These are phyloP conservation scores for Pseudopodoces humilis DNA, from an alignment of 2,113 vertebrate genomes.

Conservation along the genomic window DNA sequence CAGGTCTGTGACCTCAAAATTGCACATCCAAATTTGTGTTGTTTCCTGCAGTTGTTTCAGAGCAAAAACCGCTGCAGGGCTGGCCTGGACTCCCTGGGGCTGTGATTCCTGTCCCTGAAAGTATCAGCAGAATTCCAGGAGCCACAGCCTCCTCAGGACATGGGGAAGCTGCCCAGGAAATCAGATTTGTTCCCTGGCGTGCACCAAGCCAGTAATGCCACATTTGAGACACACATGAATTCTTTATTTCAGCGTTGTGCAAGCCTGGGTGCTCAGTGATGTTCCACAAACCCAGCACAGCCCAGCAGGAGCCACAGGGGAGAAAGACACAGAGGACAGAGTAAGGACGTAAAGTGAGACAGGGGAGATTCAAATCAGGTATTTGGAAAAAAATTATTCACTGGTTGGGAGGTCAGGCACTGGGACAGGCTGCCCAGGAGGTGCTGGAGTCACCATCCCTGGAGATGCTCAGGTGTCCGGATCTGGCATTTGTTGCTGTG, in stretches of 20 bases:
- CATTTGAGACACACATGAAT: too few relatives aligned
- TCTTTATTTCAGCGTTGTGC: neutral
- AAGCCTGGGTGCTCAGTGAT: too few relatives aligned
- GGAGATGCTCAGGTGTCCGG: neutral
- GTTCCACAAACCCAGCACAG: neutral
- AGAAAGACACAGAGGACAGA: rapidly evolving
- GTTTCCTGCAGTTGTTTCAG: neutral
- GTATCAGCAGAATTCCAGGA: neutral
- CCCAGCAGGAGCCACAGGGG: neutral
- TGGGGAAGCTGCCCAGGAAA: neutral
- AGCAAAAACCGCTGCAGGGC: neutral
- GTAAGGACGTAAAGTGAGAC: rapidly evolving
- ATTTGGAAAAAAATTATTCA: rapidly evolving
- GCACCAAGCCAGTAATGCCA: neutral
- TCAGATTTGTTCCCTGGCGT: rapidly evolving
- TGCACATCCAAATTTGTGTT: neutral
- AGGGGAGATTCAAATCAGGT: too few relatives aligned
- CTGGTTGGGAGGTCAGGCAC: neutral
- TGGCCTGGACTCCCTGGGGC: too few relatives aligned
- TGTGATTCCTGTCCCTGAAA: neutral
- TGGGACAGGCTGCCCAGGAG: neutral
- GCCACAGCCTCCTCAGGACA: neutral
- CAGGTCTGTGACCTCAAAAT: neutral
- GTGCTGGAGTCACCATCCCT: too few relatives aligned
- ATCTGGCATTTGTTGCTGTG: neutral